Evolutionary conservation across 2,888 invertebrate genomes (phyloP).

Genomic region (Microctonus aethiopoides): DNA sequence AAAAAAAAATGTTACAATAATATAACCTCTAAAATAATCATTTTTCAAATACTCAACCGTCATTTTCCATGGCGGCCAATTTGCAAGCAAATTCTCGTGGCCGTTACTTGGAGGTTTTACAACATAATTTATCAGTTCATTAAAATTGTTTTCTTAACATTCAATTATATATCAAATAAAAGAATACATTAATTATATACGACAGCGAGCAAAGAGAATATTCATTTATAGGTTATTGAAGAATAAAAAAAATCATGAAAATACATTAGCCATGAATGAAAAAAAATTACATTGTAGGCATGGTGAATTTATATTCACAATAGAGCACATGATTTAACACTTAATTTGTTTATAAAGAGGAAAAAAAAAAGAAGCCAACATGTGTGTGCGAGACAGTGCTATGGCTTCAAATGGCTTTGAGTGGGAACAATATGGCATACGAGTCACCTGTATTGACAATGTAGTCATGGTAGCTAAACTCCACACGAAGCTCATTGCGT

Average conservation of each 20-base stretch:
- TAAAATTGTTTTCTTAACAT: no score
- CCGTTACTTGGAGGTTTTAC: no score
- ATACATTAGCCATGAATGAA: slow-evolving; percentile 1
- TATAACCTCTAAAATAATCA: no score
- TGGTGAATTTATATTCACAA: slow-evolving; percentile 14
- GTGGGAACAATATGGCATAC: not conserved
- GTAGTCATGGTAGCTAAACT: slow-evolving; percentile 21
- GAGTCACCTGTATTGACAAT: slow-evolving; percentile 31
- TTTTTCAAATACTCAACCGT: no score
- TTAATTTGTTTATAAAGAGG: slow-evolving; percentile 61
- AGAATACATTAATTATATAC: not conserved
- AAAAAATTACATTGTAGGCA: not conserved
- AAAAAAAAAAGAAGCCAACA: slow-evolving; percentile 33
- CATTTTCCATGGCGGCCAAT: no score
- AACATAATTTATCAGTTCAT: no score
- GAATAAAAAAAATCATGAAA: not conserved
- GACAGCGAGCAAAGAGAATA: not conserved
- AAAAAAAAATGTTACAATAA: no score
- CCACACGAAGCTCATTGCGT: slow-evolving; percentile 2
- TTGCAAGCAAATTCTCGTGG: no score
- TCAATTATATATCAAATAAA: no score
- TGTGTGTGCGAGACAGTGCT: slow-evolving; percentile 46
- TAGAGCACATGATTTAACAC: slow-evolving; percentile 52
- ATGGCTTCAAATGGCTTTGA: slow-evolving; percentile 52
- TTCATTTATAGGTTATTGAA: not conserved